Evolutionary conservation across 2,888 invertebrate species (phyloP).

Genomic region (Cremastinae sp.): DNA sequence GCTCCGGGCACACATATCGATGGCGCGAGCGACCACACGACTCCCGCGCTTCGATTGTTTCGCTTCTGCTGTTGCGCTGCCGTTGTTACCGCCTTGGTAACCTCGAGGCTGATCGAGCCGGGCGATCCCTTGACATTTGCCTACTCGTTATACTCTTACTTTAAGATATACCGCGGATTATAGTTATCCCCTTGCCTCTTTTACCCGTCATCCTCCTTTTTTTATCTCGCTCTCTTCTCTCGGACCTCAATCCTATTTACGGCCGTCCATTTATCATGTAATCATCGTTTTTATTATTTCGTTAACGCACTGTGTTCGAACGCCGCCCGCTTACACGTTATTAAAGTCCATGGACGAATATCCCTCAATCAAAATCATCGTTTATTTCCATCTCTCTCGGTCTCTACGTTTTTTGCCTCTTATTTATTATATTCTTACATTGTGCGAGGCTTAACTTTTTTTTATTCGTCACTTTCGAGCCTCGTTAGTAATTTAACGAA

Average conservation of each 20-base stretch:
- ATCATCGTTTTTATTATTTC: conserved; percentile 41
- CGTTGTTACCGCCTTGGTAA: conserved; percentile 25
- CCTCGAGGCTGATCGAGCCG: conserved; percentile 64
- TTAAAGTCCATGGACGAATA: background rate
- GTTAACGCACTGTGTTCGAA: background rate
- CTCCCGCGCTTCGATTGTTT: conserved; percentile 74
- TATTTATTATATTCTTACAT: too few species aligned
- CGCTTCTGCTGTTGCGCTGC: conserved; percentile 20
- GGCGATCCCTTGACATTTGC: conserved; percentile 70
- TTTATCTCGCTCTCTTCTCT: background rate
- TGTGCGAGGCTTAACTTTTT: too few species aligned
- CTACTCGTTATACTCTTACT: conserved; percentile 57
- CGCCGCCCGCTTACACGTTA: background rate
- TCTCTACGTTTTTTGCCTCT: too few species aligned
- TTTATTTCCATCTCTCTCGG: background rate
- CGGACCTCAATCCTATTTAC: conserved; percentile 18
- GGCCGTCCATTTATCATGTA: conserved; percentile 42
- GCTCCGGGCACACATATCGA: conserved; percentile 28
- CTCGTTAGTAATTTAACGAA: too few species aligned
- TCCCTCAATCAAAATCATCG: conserved; percentile 5
- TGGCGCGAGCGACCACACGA: conserved; percentile 59
- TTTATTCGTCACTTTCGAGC: too few species aligned
- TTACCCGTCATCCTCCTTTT: background rate
- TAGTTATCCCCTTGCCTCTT: conserved; percentile 19
- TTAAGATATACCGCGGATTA: conserved; percentile 47